Evolutionary conservation across 2,113 vertebrate genomes (phyloP).

Genomic region (Tupaia chinensis): DNA sequence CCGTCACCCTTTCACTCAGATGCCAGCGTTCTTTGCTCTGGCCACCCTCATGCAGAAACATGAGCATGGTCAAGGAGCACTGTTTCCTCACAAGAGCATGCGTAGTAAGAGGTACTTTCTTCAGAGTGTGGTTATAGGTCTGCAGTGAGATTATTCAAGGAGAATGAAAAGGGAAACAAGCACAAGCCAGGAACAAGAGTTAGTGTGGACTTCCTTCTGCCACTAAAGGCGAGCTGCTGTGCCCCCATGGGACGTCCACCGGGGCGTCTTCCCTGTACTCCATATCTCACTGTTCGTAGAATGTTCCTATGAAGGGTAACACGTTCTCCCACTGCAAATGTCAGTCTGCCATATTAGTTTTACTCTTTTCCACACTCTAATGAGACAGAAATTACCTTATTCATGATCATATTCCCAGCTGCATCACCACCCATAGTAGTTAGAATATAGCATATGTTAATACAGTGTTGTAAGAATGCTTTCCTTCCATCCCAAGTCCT

Average conservation of each 20-base stretch:
- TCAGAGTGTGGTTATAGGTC: background rate
- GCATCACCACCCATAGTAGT: background rate
- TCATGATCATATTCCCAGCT: background rate
- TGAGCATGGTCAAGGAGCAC: background rate
- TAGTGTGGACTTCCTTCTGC: fast-evolving
- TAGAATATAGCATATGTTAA: background rate
- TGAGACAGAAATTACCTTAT: background rate
- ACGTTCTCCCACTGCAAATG: background rate
- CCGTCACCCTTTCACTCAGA: background rate
- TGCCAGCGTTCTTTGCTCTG: background rate
- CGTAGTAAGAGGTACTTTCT: background rate
- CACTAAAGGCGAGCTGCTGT: fast-evolving
- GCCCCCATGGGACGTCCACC: fast-evolving
- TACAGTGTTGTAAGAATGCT: background rate
- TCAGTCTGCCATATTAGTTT: background rate
- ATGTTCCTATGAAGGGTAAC: background rate
- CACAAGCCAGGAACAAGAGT: background rate
- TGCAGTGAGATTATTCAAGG: background rate
- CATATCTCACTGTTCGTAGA: fast-evolving
- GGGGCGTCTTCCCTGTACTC: fast-evolving
- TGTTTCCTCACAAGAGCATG: background rate
- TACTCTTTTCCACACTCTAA: background rate
- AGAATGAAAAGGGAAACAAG: background rate
- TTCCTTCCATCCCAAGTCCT: background rate
- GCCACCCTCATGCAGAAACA: background rate